Conservation (phyloP, 2,797 vertebrate genomes). For the Etheostoma perlongum region DNA sequence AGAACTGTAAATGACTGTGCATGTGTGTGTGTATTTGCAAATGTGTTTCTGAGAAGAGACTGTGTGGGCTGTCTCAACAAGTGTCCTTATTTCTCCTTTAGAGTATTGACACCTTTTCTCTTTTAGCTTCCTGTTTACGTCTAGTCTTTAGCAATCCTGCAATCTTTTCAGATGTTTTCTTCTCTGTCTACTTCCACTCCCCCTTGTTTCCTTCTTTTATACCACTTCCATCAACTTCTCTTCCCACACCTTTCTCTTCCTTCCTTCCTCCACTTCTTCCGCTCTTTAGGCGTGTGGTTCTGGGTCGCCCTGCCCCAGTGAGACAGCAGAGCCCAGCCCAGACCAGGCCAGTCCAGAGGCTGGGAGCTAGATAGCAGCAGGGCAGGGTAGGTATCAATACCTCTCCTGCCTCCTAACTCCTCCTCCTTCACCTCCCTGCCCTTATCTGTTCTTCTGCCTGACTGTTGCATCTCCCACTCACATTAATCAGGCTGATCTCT, state of each 20-base stretch:
- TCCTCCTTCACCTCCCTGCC: conserved; percentile 79
- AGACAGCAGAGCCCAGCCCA: conserved; percentile 94
- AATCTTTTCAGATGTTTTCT: conserved; percentile 46
- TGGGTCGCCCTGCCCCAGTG: conserved; percentile 97
- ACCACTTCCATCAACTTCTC: conserved; percentile 28
- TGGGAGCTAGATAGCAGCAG: conserved; percentile 99
- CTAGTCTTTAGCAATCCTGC: conserved; percentile 29
- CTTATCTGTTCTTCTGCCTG: conserved; percentile 67
- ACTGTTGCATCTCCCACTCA: conserved; percentile 56
- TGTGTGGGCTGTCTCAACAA: conserved; percentile 24
- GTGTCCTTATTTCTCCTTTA: conserved; percentile 47
- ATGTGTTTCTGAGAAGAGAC: conserved; percentile 35
- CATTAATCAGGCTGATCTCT: conserved; percentile 47
- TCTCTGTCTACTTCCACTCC: conserved; percentile 42
- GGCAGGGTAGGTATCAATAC: conserved; percentile 96
- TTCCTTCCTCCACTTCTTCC: conserved; percentile 50
- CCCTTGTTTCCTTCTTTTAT: conserved; percentile 27
- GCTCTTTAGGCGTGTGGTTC: conserved; percentile 93
- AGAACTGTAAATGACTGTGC: conserved; percentile 27
- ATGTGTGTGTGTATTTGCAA: conserved; percentile 38
- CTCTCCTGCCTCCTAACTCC: conserved; percentile 80
- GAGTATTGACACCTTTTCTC: conserved; percentile 49
- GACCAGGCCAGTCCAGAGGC: conserved; percentile 97
- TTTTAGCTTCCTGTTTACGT: conserved; percentile 45
- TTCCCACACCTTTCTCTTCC: conserved; percentile 27